Percentiles rank a stretch among this genome's conserved stretches.
Conservation (phyloP, 2,888 invertebrate species). For the Seira musarum region DNA sequence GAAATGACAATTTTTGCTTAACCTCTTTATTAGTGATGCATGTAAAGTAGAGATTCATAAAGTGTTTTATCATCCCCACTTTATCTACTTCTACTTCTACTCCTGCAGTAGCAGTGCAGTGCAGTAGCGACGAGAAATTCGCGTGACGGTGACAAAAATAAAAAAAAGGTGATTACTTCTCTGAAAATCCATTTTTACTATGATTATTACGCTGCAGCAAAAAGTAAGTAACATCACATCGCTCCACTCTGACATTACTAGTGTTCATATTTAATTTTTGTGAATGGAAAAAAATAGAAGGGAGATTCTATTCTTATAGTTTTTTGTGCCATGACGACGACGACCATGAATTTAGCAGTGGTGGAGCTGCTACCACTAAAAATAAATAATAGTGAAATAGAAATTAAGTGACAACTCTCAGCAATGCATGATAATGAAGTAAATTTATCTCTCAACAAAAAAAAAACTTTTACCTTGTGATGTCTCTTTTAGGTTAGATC, state of each 20-base stretch:
- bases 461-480: conserved; percentile 59
- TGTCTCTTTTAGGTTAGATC: conserved; percentile 47
- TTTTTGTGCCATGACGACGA: conserved; percentile 32
- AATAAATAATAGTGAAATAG: conserved; percentile 47
- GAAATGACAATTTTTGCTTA: too few relatives aligned
- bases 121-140: conserved; percentile 20
- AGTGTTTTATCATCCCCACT: conserved; percentile 29
- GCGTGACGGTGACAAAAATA: conserved; percentile 37
- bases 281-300: conserved; percentile 43
- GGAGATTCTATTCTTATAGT: conserved; percentile 42
- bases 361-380: conserved; percentile 16
- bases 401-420: conserved; percentile 59
- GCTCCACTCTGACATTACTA: too few relatives aligned
- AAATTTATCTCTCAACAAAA: too few relatives aligned
- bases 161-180: conserved; percentile 20
- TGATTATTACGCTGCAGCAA: too few relatives aligned
- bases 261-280: conserved; percentile 4
- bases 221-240: too few relatives aligned
- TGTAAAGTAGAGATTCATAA: too few relatives aligned
- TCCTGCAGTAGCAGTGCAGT: too few relatives aligned
- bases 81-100: conserved; percentile 8
- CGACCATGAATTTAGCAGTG: conserved; percentile 53
- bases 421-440: conserved; percentile 56
- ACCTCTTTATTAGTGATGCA: too few relatives aligned
- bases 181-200: too few relatives aligned